Conservation (phyloP, 2,888 invertebrate species). For the Cylloceria caligata region DNA sequence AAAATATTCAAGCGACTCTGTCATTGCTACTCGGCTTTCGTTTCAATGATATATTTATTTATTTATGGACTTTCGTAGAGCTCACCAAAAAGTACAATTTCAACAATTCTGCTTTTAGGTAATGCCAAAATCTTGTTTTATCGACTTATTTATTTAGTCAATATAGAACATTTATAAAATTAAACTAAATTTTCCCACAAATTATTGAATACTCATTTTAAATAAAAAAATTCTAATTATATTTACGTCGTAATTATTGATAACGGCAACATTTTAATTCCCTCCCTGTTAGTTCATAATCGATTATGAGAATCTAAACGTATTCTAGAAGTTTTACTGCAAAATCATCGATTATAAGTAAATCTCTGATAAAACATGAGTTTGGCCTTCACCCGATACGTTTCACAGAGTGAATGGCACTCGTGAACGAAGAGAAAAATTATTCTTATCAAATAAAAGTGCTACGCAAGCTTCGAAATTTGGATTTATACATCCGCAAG, state of each 20-base stretch:
- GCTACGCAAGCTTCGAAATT: slow-evolving; percentile 37
- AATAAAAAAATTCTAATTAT: too few species aligned
- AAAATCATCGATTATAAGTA: neutral
- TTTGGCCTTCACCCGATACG: neutral
- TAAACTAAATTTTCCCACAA: too few species aligned
- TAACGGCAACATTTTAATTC: too few species aligned
- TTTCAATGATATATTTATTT: slow-evolving; percentile 19
- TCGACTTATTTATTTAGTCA: neutral
- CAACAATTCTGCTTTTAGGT: neutral
- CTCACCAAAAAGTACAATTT: slow-evolving; percentile 46
- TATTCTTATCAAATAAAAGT: slow-evolving; percentile 15
- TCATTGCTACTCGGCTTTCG: slow-evolving; percentile 4
- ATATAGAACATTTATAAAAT: too few species aligned
- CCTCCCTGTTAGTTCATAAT: neutral
- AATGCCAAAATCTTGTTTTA: neutral
- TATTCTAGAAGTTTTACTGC: neutral
- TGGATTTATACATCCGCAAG: slow-evolving; percentile 1
- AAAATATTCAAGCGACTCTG: slow-evolving; percentile 31
- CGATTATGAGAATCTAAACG: neutral
- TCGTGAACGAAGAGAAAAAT: neutral
- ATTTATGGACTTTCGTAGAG: slow-evolving; percentile 47
- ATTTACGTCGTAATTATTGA: too few species aligned
- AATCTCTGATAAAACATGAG: neutral
- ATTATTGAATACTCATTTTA: too few species aligned
- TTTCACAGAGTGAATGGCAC: slow-evolving; percentile 33